phyloP scores from a whole-genome alignment of 2,888 invertebrate species.

The Dynastes tityus region DNA sequence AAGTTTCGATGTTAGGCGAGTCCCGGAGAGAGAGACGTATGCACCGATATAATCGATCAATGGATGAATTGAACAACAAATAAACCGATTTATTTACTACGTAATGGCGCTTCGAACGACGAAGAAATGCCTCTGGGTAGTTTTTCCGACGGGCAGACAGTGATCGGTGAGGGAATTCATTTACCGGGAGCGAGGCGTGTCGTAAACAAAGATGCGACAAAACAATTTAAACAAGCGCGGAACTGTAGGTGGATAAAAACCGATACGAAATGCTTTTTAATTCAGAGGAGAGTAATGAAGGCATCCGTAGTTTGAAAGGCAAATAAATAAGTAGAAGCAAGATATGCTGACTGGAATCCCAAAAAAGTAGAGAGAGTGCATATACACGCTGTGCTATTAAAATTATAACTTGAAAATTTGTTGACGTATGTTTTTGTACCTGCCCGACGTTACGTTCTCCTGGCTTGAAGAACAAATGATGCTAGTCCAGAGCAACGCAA shows the following conservation, averaged over 20 bases:
- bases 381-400: too few species aligned
- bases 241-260: not conserved
- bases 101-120: constrained; percentile 2
- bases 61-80: not conserved
- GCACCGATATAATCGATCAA: constrained; percentile 3
- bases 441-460: too few species aligned
- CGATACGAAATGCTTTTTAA: not conserved
- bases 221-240: not conserved
- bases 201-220: constrained; percentile 15
- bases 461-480: too few species aligned
- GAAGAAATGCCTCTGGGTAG: not conserved
- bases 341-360: too few species aligned
- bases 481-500: too few species aligned
- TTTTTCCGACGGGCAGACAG: not conserved
- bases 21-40: not conserved
- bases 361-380: too few species aligned
- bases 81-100: not conserved
- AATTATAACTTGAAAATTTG: too few species aligned
- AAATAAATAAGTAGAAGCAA: too few species aligned
- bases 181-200: not conserved
- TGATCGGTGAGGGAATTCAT: constrained; percentile 15
- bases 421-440: too few species aligned
- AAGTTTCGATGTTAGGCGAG: constrained; percentile 1
- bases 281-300: constrained; percentile 6
- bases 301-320: not conserved